phyloP scores from a whole-genome alignment of 2,888 invertebrate species.

The Callyntrura sp. region DNA sequence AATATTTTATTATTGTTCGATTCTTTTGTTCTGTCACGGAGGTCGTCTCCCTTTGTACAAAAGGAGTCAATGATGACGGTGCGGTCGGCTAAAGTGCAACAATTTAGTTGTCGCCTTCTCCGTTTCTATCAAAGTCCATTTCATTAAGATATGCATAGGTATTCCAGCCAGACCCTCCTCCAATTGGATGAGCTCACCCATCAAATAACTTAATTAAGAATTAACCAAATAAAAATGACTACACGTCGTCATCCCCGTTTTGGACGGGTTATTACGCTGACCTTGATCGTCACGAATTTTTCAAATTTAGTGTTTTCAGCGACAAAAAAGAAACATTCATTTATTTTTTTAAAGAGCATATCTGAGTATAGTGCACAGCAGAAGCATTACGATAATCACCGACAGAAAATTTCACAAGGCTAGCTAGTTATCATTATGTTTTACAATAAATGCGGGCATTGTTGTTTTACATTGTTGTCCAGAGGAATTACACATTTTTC shows the following conservation, averaged over 20 bases:
- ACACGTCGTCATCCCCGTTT: neutral
- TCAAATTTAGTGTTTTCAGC: conserved; percentile 44
- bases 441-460: conserved; percentile 68
- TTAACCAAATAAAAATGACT: conserved; percentile 20
- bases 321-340: neutral
- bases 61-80: neutral
- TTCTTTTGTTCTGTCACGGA: conserved; percentile 35
- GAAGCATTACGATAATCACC: conserved; percentile 62
- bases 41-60: conserved; percentile 54
- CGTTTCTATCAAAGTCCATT: neutral
- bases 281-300: conserved; percentile 43
- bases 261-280: conserved; percentile 21
- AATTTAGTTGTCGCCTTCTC: conserved; percentile 11
- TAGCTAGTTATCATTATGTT: conserved; percentile 56
- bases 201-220: conserved; percentile 53
- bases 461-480: conserved; percentile 64
- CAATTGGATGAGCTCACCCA: neutral
- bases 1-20: neutral
- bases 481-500: conserved; percentile 63
- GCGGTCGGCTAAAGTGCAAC: conserved; percentile 4
- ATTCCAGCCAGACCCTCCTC: conserved; percentile 15
- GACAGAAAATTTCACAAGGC: conserved; percentile 14
- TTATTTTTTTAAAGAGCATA: neutral
- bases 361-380: conserved; percentile 44
- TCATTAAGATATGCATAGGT: neutral